Evolutionary conservation across 2,797 vertebrate genomes (phyloP).

Genomic region (Argya squamiceps): DNA sequence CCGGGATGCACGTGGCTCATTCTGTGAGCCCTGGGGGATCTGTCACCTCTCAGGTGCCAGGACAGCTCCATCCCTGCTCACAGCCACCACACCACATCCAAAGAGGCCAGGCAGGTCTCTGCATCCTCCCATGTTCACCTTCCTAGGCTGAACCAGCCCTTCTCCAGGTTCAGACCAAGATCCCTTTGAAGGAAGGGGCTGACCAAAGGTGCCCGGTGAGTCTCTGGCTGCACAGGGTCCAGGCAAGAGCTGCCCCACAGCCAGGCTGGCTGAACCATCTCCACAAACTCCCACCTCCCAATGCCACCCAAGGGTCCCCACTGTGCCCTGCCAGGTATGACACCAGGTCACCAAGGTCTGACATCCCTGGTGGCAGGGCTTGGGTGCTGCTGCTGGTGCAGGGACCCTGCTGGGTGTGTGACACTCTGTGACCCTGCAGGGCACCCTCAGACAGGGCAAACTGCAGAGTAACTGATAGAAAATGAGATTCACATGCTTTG

Average conservation of each 20-base stretch:
- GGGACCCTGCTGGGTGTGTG: neutral
- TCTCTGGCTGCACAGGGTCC: fast-evolving
- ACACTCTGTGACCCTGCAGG: neutral
- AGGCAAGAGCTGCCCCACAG: fast-evolving
- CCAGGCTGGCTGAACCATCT: neutral
- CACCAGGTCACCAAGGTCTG: neutral
- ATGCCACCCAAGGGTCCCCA: neutral
- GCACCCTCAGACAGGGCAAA: neutral
- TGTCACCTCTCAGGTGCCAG: neutral
- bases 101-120: neutral
- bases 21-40: fast-evolving
- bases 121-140: fast-evolving
- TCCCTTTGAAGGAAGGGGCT: neutral
- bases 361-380: fast-evolving
- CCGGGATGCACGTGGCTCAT: fast-evolving
- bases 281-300: neutral
- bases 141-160: fast-evolving
- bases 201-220: neutral
- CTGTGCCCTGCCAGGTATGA: neutral
- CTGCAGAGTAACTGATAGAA: neutral
- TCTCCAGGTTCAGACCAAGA: neutral
- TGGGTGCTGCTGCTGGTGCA: neutral
- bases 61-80: fast-evolving
- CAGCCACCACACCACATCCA: fast-evolving
- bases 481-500: neutral